phyloP scores from a whole-genome alignment of 2,113 vertebrate species.

The Heptranchias perlo region DNA sequence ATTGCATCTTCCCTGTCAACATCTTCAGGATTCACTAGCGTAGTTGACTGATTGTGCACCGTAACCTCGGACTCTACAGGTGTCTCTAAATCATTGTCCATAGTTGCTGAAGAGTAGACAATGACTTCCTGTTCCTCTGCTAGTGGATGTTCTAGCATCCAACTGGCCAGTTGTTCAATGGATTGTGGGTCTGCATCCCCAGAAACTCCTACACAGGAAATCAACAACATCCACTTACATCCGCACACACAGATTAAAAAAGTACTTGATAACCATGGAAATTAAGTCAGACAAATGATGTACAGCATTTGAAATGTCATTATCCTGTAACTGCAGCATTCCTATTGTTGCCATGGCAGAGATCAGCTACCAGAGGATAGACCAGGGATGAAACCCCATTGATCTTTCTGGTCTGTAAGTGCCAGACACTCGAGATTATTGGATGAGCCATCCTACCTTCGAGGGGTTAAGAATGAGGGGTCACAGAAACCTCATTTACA shows the following conservation, averaged over 20 bases:
- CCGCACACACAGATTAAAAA: background rate
- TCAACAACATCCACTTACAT: background rate
- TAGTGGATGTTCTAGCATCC: constrained; percentile 71
- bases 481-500: background rate
- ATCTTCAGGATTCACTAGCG: background rate
- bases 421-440: background rate
- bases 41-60: background rate
- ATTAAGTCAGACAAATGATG: background rate
- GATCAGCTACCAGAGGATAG: background rate
- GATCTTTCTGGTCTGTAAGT: background rate
- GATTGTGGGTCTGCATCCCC: constrained; percentile 66
- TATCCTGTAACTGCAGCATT: background rate
- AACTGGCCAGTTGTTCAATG: constrained; percentile 66
- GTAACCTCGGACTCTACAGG: background rate
- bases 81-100: background rate
- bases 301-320: background rate
- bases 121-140: constrained; percentile 55
- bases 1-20: constrained; percentile 8
- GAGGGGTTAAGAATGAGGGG: background rate
- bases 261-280: background rate
- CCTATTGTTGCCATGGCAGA: background rate
- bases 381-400: too few species aligned
- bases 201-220: constrained; percentile 54
- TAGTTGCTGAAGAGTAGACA: constrained; percentile 46
- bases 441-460: background rate